Conservation (phyloP, 2,888 invertebrate species). For the Coecobrya sp. region DNA sequence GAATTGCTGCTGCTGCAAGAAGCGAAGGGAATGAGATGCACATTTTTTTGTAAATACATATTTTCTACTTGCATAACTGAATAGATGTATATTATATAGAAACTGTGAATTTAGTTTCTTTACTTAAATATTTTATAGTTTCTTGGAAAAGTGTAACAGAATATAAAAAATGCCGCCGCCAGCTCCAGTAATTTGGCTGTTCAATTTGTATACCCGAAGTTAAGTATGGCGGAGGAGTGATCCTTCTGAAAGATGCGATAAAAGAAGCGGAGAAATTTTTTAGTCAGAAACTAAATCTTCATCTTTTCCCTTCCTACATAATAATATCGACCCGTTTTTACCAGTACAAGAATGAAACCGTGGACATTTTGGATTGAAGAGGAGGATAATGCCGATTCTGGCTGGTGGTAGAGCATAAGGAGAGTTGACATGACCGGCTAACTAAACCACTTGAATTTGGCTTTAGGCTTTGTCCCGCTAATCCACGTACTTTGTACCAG, state of each 20-base stretch:
- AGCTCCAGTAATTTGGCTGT: not conserved
- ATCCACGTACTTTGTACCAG: not conserved
- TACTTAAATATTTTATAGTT: no score
- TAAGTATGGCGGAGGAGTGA: no score
- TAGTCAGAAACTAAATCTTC: not conserved
- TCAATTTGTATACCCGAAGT: no score
- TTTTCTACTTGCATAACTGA: no score
- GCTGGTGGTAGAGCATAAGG: not conserved
- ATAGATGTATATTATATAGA: no score
- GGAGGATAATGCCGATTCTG: not conserved
- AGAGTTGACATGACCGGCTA: not conserved
- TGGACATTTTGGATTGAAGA: not conserved
- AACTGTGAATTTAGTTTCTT: no score
- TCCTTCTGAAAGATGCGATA: not conserved
- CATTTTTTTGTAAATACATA: not conserved
- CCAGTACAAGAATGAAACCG: not conserved
- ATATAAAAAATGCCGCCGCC: not conserved
- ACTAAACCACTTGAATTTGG: conserved; percentile 9
- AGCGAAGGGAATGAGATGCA: not conserved
- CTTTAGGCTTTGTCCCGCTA: not conserved
- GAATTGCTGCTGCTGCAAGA: not conserved
- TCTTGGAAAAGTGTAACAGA: not conserved
- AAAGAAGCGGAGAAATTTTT: not conserved
- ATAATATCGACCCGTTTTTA: conserved; percentile 12
- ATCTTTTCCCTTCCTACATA: not conserved